phyloP scores from a whole-genome alignment of 2,113 vertebrate genomes.

The Onychorhynchus coronatus region DNA sequence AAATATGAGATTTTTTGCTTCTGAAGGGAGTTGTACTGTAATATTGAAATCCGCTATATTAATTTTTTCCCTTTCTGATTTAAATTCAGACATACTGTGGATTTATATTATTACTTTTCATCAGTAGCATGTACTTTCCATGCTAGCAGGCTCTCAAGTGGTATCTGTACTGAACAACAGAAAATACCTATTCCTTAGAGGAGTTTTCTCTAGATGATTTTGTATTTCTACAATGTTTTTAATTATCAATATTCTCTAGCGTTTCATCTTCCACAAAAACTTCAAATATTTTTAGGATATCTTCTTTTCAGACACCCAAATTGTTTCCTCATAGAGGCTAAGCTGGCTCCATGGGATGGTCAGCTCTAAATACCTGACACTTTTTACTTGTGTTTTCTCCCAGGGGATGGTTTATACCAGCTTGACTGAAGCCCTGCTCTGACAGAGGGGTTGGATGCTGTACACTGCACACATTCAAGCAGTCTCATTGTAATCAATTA shows the following conservation, averaged over 20 bases:
- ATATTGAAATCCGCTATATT: not conserved
- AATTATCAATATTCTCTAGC: not conserved
- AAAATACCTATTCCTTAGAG: not conserved
- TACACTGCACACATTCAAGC: not conserved
- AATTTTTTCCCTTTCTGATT: not conserved
- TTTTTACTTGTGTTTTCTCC: not conserved
- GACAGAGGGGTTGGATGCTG: not conserved
- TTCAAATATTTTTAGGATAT: not conserved
- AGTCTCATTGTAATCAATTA: not conserved
- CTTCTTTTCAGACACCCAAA: not conserved
- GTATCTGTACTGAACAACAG: not conserved
- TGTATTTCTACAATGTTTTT: not conserved
- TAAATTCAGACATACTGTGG: slow-evolving; percentile 19
- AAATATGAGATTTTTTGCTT: not conserved
- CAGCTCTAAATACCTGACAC: not conserved
- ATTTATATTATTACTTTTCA: slow-evolving; percentile 12
- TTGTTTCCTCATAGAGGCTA: not conserved
- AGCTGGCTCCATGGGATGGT: not conserved
- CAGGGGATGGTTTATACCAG: not conserved
- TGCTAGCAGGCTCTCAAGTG: not conserved
- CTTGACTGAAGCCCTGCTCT: not conserved
- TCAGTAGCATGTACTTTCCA: not conserved
- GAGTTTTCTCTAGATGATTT: not conserved
- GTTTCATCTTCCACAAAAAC: not conserved
- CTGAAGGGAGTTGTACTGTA: not conserved